Conservation (phyloP, 2,888 invertebrate genomes). For the Stramonita haemastoma region DNA sequence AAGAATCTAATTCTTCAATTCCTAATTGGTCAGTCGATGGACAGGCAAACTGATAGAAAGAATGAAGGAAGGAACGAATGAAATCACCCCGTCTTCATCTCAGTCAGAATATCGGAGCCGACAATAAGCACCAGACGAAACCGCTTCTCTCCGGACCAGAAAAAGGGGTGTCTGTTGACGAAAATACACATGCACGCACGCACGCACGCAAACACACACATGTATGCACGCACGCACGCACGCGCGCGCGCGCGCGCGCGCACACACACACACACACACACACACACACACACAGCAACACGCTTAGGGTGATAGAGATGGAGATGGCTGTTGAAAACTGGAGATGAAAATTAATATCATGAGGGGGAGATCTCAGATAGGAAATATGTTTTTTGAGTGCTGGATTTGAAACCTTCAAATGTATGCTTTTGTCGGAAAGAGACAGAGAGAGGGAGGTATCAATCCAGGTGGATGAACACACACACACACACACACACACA, state of each 20-base stretch:
- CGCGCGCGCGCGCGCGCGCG: not conserved
- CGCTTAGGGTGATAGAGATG: no score
- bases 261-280: not conserved
- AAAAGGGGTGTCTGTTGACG: slow-evolving; percentile 67
- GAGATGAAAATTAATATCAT: no score
- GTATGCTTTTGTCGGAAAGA: no score
- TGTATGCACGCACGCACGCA: not conserved
- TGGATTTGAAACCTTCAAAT: no score
- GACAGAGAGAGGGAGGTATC: no score
- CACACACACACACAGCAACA: not conserved
- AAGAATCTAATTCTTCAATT: not conserved
- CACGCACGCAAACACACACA: slow-evolving; percentile 24
- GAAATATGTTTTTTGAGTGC: no score
- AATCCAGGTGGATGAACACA: no score
- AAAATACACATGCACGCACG: not conserved
- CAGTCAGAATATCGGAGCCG: slow-evolving; percentile 67
- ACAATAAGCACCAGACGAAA: slow-evolving; percentile 67
- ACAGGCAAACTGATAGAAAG: no score
- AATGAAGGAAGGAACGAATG: not conserved
- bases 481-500: not conserved
- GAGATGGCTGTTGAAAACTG: no score
- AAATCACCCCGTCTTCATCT: slow-evolving; percentile 65
- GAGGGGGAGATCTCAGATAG: no score
- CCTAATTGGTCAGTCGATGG: no score
- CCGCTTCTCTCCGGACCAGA: slow-evolving; percentile 71